These are phyloP conservation scores for Spea hammondii DNA, from an alignment of 2,797 vertebrate species.

Conservation along the genomic window DNA sequence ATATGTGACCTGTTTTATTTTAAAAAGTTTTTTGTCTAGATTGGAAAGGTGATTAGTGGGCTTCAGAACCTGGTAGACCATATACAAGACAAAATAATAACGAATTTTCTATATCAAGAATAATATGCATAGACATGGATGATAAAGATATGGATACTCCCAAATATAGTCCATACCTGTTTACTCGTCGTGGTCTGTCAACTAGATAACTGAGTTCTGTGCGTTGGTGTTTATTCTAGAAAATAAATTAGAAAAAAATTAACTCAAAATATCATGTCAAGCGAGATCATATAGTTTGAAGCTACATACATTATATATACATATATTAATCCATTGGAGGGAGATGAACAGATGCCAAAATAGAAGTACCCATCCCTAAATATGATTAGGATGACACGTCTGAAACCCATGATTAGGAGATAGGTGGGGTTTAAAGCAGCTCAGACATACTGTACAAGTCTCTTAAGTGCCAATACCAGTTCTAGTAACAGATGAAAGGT, in stretches of 20 bases:
- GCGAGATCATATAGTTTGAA: slow-evolving; percentile 30
- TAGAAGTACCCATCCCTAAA: not conserved
- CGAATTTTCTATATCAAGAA: not conserved
- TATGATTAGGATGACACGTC: not conserved
- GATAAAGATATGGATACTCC: slow-evolving; percentile 8
- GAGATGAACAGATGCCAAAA: not conserved
- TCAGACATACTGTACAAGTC: slow-evolving; percentile 22
- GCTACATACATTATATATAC: not conserved
- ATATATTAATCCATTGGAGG: not conserved
- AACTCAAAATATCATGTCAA: slow-evolving; percentile 50
- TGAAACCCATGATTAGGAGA: slow-evolving; percentile 10
- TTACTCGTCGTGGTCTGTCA: slow-evolving; percentile 96
- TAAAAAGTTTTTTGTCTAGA: no score
- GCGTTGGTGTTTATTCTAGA: slow-evolving; percentile 95
- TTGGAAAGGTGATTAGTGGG: no score
- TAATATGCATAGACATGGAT: slow-evolving; percentile 1
- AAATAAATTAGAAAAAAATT: slow-evolving; percentile 62
- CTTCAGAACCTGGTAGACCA: no score
- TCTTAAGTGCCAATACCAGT: slow-evolving; percentile 16
- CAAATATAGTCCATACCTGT: slow-evolving; percentile 79
- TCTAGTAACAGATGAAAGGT: slow-evolving; percentile 12
- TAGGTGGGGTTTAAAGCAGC: slow-evolving; percentile 14
- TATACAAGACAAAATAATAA: not conserved
- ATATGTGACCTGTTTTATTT: no score
- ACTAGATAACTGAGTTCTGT: slow-evolving; percentile 96